Percentiles rank a stretch among this genome's conserved stretches.
Evolutionary conservation across 30 jellyfish, hydroid and myxozoan genomes (phyloP).

Genomic region (Thelohanellus kitauei): DNA sequence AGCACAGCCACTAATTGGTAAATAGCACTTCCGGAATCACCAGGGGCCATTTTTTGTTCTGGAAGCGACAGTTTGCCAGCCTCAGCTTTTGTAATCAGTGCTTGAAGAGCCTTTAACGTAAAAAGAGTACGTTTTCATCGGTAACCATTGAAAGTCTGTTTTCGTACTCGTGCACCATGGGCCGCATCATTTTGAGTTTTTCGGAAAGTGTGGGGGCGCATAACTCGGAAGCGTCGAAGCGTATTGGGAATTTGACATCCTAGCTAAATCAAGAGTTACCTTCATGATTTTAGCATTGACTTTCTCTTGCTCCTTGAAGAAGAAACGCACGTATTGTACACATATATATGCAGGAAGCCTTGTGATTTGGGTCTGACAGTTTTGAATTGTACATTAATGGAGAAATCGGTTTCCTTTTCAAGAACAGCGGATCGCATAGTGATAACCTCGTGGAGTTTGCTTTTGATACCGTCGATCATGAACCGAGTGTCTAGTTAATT

Average conservation of each 20-base stretch:
- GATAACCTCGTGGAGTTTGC: too few species aligned
- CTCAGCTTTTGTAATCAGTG: not conserved
- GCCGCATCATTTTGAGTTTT: slow-evolving; percentile 31
- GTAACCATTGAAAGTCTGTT: not conserved
- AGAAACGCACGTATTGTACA: slow-evolving; percentile 47
- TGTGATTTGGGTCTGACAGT: slow-evolving; percentile 19
- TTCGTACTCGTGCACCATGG: slow-evolving; percentile 28
- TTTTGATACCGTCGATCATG: too few species aligned
- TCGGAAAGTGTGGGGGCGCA: slow-evolving; percentile 26
- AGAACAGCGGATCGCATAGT: too few species aligned
- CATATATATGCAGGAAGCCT: slow-evolving; percentile 73
- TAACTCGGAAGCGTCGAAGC: slow-evolving; percentile 25
- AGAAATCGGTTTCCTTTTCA: too few species aligned
- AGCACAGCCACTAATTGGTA: slow-evolving; percentile 37
- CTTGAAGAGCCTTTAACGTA: not conserved
- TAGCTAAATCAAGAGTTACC: slow-evolving; percentile 12
- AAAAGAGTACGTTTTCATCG: not conserved
- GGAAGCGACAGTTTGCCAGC: not conserved
- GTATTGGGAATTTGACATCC: slow-evolving; percentile 54
- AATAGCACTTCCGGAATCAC: too few species aligned
- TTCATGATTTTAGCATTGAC: slow-evolving; percentile 55
- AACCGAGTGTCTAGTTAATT: too few species aligned
- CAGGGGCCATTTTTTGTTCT: not conserved
- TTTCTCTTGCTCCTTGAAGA: slow-evolving; percentile 50
- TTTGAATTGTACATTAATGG: too few species aligned